Conservation (phyloP, 2,797 vertebrate genomes). For the Ispidina lecontei region DNA sequence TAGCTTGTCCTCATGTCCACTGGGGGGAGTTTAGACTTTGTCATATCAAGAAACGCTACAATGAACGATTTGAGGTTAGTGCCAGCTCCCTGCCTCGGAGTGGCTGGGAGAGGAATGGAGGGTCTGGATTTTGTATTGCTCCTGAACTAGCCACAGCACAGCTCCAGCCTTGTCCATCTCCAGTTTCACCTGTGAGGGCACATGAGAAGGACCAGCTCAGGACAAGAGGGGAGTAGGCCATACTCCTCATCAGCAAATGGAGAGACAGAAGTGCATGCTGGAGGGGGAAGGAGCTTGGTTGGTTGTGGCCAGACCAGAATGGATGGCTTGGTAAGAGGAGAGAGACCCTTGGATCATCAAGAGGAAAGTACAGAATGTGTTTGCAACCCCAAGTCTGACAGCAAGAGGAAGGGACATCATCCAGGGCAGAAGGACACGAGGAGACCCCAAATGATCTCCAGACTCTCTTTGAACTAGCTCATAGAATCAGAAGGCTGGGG, state of each 20-base stretch:
- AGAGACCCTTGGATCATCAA: neutral
- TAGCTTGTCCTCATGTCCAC: neutral
- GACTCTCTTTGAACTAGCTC: slow-evolving; percentile 8
- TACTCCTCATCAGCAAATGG: neutral
- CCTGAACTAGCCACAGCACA: neutral
- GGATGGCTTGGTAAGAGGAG: neutral
- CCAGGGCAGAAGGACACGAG: neutral
- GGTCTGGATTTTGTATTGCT: neutral
- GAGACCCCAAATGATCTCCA: neutral
- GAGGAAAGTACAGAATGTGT: neutral
- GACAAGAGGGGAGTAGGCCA: neutral
- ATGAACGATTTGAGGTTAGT: neutral
- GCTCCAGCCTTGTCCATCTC: neutral
- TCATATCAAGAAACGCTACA: neutral
- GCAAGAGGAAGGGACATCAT: neutral
- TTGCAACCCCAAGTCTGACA: slow-evolving; percentile 1
- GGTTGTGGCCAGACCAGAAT: neutral
- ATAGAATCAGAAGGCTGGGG: neutral
- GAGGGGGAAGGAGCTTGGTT: neutral
- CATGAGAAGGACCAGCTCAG: neutral
- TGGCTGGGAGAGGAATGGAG: neutral
- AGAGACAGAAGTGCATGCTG: neutral
- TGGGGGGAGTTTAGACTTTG: neutral
- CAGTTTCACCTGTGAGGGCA: neutral
- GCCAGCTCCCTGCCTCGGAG: neutral